These are phyloP conservation scores for Listronotus bonariensis DNA, from an alignment of 1,140 invertebrate genomes.

Conservation along the genomic window DNA sequence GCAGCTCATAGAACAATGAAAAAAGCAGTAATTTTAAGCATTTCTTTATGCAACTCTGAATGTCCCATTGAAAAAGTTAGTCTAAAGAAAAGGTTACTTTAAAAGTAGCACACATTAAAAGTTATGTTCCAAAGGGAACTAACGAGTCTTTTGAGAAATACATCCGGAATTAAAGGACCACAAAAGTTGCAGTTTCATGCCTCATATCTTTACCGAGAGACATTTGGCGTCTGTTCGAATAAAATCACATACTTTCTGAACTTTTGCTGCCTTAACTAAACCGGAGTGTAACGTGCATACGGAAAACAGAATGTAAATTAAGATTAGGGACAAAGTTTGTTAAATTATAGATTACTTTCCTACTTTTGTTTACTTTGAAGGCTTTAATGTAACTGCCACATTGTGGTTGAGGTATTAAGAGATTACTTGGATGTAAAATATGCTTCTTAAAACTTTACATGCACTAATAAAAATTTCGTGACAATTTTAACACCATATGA, in stretches of 20 bases:
- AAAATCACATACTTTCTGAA: slow-evolving; percentile 32
- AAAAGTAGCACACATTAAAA: slow-evolving; percentile 26
- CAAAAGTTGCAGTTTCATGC: slow-evolving; percentile 29
- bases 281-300: slow-evolving; percentile 25
- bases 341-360: slow-evolving; percentile 28
- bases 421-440: no score
- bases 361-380: slow-evolving; percentile 7
- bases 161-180: slow-evolving; percentile 32
- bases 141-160: slow-evolving; percentile 32
- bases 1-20: no score
- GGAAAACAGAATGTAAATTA: slow-evolving; percentile 25
- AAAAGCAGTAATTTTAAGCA: neutral
- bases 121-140: slow-evolving; percentile 30
- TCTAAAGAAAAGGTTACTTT: slow-evolving; percentile 13
- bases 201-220: slow-evolving; percentile 29
- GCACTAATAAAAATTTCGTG: no score
- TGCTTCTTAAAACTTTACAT: no score
- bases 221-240: slow-evolving; percentile 31
- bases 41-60: neutral
- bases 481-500: no score
- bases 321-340: slow-evolving; percentile 22
- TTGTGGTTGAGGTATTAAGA: no score
- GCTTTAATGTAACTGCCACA: no score
- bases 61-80: neutral
- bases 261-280: slow-evolving; percentile 30